phyloP scores from a whole-genome alignment of 2,113 vertebrate genomes.

The Rhinolophus sinicus region DNA sequence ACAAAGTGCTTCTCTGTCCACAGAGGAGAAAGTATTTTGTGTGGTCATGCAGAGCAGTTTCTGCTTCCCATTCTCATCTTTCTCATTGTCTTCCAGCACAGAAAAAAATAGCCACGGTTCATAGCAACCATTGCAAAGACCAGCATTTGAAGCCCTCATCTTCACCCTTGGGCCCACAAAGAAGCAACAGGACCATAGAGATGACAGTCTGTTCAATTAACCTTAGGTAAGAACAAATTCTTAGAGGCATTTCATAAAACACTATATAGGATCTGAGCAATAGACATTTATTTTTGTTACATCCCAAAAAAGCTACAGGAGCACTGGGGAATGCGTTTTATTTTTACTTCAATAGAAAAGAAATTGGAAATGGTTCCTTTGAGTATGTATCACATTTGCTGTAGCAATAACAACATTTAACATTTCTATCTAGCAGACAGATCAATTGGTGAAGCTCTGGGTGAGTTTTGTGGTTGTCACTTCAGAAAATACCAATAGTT shows the following conservation, averaged over 20 bases:
- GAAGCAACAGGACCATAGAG: background rate
- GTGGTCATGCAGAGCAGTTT: background rate
- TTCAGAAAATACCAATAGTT: background rate
- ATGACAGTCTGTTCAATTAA: background rate
- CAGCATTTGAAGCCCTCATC: background rate
- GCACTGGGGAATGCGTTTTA: background rate
- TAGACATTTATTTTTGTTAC: background rate
- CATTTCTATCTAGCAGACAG: background rate
- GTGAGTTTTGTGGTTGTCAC: background rate
- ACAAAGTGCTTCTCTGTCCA: background rate
- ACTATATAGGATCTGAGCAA: background rate
- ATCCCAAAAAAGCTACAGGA: background rate
- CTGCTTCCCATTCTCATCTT: background rate
- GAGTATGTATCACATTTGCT: background rate
- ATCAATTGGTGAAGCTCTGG: background rate
- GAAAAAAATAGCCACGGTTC: background rate
- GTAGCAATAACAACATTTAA: background rate
- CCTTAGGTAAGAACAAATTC: slow-evolving; percentile 4
- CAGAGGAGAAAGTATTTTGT: background rate
- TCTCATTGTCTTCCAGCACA: background rate
- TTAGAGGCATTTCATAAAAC: background rate
- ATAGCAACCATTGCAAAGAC: background rate
- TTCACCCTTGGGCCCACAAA: background rate
- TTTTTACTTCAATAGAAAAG: background rate
- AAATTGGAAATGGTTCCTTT: background rate